These are phyloP conservation scores for Epistrophe eligans DNA, from an alignment of 2,888 invertebrate genomes.

Conservation along the genomic window DNA sequence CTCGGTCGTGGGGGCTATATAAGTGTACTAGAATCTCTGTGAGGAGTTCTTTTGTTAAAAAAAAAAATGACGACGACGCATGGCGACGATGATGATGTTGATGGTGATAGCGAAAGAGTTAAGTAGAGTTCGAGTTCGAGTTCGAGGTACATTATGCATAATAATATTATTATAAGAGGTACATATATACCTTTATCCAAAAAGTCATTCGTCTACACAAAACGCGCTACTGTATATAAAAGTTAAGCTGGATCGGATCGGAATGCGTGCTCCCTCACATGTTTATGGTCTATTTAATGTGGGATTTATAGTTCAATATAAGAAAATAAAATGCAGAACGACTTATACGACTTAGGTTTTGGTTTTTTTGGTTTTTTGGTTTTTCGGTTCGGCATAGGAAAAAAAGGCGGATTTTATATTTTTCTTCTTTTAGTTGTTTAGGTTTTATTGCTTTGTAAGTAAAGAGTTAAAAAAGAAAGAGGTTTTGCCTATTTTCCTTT, in stretches of 20 bases:
- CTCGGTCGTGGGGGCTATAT: background rate
- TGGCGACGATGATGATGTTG: background rate
- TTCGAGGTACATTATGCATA: slow-evolving; percentile 27
- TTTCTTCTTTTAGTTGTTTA: background rate
- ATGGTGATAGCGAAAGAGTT: slow-evolving; percentile 16
- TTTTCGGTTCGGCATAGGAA: no score
- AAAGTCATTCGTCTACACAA: slow-evolving; percentile 1
- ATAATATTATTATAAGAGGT: background rate
- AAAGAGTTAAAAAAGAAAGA: slow-evolving; percentile 52
- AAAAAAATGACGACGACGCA: background rate
- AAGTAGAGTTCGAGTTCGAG: slow-evolving; percentile 16
- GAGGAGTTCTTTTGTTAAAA: slow-evolving; percentile 7
- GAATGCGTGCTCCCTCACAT: slow-evolving; percentile 57
- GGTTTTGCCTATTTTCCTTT: slow-evolving; percentile 16
- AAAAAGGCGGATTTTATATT: slow-evolving; percentile 29
- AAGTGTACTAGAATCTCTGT: background rate
- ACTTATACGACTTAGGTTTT: slow-evolving; percentile 57
- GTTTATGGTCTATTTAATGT: slow-evolving; percentile 65
- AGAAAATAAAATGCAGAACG: slow-evolving; percentile 61
- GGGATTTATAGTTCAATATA: slow-evolving; percentile 71
- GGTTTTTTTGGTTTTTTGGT: slow-evolving; percentile 19
- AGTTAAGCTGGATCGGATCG: background rate
- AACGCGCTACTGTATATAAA: slow-evolving; percentile 7
- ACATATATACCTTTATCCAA: background rate
- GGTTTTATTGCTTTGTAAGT: slow-evolving; percentile 62